Base-by-base conservation (phyloP, 1,140 invertebrate species). In the Macrotrachela quadricornifera region DNA sequence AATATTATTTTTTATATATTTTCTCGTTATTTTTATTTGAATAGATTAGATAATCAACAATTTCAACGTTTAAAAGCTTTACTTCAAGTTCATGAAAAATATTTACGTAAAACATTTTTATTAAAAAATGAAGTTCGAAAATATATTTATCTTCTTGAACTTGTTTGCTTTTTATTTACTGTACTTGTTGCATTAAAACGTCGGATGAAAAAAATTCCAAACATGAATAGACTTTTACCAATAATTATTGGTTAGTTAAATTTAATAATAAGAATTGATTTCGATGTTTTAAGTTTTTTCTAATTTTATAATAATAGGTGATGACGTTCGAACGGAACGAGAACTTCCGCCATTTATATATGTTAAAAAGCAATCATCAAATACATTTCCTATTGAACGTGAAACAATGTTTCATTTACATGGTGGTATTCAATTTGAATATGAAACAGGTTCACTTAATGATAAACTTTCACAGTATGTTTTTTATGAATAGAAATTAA, bases 301-400 rank as follows among this genome's bases (percentile, higher is more conserved):
- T n/a, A 14, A 40, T 49, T 50, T 56, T 17, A 50, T 18, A 58
- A 43, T 61, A 55, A 38, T 51, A 70, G 66, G 60, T 59, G 69
- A 71, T 56, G 66, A 68, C 48, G 62, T 63, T 44, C 59, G 63
- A 39, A 70, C 67, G 39, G 69, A 71, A 58, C 56, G 64, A 54
- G 68, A 70, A 49, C 60, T 70, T 11, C 69, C 69, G 21, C 69
- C 69, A 44, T 51, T 70, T 30, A 68, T 71, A 43, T 41, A 65
- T 3, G 59, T 61, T 12, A 51, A 55, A 17, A 61, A 61, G 47
- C 58, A 57, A 9, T 57, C 50, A 39, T 57, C 62, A 43, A 66
- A 67, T 53, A 38, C 39, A 9, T 14, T 6, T 16, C 45, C 36
- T 9, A 51, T 54, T 21, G 61, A 61, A 47, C 58, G 57, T 10